phyloP scores from a whole-genome alignment of 2,888 invertebrate genomes.

The Microplitis deprimator region DNA sequence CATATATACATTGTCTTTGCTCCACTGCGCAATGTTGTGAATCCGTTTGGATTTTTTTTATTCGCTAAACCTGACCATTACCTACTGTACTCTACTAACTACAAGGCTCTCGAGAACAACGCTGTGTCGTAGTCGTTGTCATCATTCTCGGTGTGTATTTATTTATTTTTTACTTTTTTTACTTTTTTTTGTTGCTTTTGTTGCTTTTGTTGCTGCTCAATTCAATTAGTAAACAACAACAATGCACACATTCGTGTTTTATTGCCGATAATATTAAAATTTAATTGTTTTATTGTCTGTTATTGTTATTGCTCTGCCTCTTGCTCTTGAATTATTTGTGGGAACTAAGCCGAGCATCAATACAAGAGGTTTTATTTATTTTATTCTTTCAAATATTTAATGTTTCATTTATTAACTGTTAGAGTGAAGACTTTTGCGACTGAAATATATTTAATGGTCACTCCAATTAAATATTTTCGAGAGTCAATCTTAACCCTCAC shows the following conservation, averaged over 20 bases:
- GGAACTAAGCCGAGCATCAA: too few species aligned
- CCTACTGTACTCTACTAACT: conserved; percentile 5
- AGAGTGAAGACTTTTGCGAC: conserved; percentile 24
- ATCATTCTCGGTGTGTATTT: neutral
- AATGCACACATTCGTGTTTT: conserved; percentile 17
- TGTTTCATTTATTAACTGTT: too few species aligned
- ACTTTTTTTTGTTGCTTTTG: too few species aligned
- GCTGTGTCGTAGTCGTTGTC: neutral
- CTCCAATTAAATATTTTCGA: conserved; percentile 35
- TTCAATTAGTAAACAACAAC: conserved; percentile 8
- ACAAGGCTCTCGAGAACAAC: conserved; percentile 12
- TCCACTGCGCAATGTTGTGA: conserved; percentile 23
- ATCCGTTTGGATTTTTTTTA: conserved; percentile 25
- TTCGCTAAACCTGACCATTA: conserved; percentile 28
- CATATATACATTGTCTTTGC: conserved; percentile 20
- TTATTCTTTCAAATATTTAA: too few species aligned
- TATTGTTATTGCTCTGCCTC: neutral
- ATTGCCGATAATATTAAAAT: conserved; percentile 25
- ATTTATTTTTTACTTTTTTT: conserved; percentile 5
- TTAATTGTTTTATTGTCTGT: neutral
- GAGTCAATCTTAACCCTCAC: neutral
- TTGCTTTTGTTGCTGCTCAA: conserved; percentile 23
- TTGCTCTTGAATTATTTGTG: neutral
- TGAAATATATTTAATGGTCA: conserved; percentile 34
- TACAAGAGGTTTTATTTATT: too few species aligned